phyloP scores from a whole-genome alignment of 2,888 invertebrate genomes.

The Cenopis cana region DNA sequence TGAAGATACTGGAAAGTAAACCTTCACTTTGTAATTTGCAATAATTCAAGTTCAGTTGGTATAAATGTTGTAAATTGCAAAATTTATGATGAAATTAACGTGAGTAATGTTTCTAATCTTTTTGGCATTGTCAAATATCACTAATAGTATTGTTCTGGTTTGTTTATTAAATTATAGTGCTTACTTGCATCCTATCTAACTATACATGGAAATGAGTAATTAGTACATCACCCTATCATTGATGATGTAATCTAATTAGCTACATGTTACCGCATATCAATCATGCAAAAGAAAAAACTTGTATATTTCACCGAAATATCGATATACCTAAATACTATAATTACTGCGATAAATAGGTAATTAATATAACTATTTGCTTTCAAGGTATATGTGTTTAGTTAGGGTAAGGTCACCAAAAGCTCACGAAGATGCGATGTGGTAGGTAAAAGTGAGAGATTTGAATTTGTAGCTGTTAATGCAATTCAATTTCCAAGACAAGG shows the following conservation, averaged over 20 bases:
- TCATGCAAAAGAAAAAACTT: not conserved
- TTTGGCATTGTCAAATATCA: too few species aligned
- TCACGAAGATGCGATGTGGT: too few species aligned
- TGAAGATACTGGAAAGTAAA: conserved; percentile 10
- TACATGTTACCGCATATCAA: too few species aligned
- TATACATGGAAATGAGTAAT: not conserved
- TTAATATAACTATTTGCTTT: too few species aligned
- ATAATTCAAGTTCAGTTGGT: not conserved
- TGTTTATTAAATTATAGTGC: not conserved
- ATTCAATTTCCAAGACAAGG: too few species aligned
- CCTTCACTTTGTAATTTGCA: conserved; percentile 9
- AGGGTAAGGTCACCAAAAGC: too few species aligned
- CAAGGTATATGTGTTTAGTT: too few species aligned
- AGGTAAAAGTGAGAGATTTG: too few species aligned
- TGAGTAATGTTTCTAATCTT: not conserved
- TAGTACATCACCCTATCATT: too few species aligned
- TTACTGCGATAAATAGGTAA: not conserved
- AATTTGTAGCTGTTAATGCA: too few species aligned
- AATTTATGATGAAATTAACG: not conserved
- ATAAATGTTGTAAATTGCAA: not conserved
- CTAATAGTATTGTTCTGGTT: not conserved
- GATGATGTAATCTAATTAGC: not conserved
- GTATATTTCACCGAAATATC: not conserved
- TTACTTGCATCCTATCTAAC: not conserved
- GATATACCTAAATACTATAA: not conserved